A percentile compares a stretch with the other conserved stretches of the same genome.
These are phyloP conservation scores for Mola mola DNA, from an alignment of 2,113 vertebrate species.

Conservation along the genomic window DNA sequence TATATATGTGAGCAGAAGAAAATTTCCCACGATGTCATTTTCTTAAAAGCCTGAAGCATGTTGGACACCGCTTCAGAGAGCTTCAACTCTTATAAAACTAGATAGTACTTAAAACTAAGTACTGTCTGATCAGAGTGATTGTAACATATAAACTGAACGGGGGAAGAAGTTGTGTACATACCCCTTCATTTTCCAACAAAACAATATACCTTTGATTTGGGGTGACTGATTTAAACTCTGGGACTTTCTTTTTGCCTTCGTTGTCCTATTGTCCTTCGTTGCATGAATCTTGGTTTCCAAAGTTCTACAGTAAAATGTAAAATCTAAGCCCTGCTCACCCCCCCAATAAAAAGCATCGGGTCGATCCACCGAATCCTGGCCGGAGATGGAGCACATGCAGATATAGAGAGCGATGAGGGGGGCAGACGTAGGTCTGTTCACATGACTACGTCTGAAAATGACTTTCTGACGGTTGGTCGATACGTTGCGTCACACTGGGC, in stretches of 20 bases:
- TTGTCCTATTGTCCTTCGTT: conserved; percentile 39
- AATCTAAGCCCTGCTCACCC: too few relatives aligned
- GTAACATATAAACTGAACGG: too few relatives aligned
- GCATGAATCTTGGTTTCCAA: conserved; percentile 11
- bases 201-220: conserved; percentile 1
- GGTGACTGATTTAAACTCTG: conserved; percentile 17
- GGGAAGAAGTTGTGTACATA: background rate
- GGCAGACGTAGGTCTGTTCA: conserved; percentile 56
- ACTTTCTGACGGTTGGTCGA: conserved; percentile 78
- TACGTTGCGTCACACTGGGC: conserved; percentile 60
- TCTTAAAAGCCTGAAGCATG: too few relatives aligned
- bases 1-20: too few relatives aligned
- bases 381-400: conserved; percentile 44
- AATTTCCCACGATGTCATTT: too few relatives aligned
- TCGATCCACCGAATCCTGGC: background rate
- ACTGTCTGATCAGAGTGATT: too few relatives aligned
- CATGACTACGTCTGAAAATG: conserved; percentile 73
- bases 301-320: background rate
- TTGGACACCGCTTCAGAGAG: too few relatives aligned
- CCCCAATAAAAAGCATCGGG: too few relatives aligned
- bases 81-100: too few relatives aligned
- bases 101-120: too few relatives aligned
- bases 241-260: background rate
- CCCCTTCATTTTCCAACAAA: conserved; percentile 5
- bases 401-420: conserved; percentile 55